Conservation (phyloP, 1,140 invertebrate genomes). For the Trichomalopsis sarcophagae region DNA sequence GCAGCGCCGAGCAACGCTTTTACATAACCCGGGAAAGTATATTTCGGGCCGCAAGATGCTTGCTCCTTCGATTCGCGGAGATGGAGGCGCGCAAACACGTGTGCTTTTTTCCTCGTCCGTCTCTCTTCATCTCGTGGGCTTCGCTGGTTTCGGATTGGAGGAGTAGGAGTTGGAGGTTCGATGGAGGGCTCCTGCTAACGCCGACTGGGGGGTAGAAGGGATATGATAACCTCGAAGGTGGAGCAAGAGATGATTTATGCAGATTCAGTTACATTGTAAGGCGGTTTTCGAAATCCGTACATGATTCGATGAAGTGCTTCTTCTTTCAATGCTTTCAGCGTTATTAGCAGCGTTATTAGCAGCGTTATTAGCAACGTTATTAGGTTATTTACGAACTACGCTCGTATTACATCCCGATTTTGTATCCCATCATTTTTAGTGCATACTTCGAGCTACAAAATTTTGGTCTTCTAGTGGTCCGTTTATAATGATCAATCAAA, state of each 20-base stretch:
- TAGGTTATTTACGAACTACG: not conserved
- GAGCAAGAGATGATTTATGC: not conserved
- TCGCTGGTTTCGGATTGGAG: not conserved
- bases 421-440: not conserved
- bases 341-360: not conserved
- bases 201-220: not conserved
- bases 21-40: conserved; percentile 55
- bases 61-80: not conserved
- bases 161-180: not conserved
- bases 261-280: not conserved
- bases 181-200: no score
- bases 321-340: not conserved
- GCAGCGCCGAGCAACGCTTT: conserved; percentile 31
- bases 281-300: not conserved
- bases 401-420: not conserved
- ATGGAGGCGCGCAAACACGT: not conserved
- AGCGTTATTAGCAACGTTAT: not conserved
- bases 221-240: not conserved
- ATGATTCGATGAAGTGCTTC: not conserved
- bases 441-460: no score
- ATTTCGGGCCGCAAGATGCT: conserved; percentile 24
- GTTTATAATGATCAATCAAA: no score
- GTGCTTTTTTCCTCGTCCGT: not conserved
- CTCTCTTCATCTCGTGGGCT: not conserved
- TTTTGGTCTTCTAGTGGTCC: no score